Conservation (phyloP, 30 jellyfish, hydroid and myxozoan species). For the Chrysaora quinquecirrha region DNA sequence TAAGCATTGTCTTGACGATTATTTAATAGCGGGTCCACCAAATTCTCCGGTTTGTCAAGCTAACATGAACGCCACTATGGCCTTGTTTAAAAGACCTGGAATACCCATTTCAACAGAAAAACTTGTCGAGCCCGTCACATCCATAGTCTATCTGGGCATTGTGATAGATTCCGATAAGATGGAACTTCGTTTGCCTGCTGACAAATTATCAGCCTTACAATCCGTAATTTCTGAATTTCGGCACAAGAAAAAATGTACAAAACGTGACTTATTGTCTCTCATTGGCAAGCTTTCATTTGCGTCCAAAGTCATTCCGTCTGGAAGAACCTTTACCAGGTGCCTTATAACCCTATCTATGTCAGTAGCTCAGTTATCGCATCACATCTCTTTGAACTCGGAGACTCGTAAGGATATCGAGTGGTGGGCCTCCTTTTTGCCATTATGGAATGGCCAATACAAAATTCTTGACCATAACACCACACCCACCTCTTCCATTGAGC, state of each 20-base stretch:
- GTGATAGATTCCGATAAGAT: slow-evolving; percentile 7
- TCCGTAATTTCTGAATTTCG: too few relatives aligned
- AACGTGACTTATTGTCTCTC: slow-evolving; percentile 41
- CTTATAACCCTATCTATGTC: slow-evolving; percentile 8
- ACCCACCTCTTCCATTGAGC: background rate
- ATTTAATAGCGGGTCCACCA: slow-evolving; percentile 23
- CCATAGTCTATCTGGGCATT: slow-evolving; percentile 12
- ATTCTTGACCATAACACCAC: slow-evolving; percentile 5
- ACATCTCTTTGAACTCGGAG: background rate
- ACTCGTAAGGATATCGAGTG: slow-evolving; percentile 12
- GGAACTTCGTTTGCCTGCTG: slow-evolving; percentile 31
- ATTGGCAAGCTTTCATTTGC: slow-evolving; percentile 36
- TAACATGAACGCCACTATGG: background rate
- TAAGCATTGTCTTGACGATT: slow-evolving; percentile 35
- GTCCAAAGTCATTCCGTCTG: slow-evolving; percentile 9
- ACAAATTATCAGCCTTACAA: background rate
- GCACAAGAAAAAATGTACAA: background rate
- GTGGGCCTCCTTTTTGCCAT: slow-evolving; percentile 18
- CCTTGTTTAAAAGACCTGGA: background rate
- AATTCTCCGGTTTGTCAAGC: background rate
- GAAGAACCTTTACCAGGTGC: slow-evolving; percentile 9
- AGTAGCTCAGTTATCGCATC: background rate
- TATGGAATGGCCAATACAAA: slow-evolving; percentile 13
- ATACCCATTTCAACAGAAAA: slow-evolving; percentile 45
- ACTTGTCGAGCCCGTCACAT: slow-evolving; percentile 9